Base-by-base conservation (phyloP, 1,140 invertebrate species). In the Colletes gigas region DNA sequence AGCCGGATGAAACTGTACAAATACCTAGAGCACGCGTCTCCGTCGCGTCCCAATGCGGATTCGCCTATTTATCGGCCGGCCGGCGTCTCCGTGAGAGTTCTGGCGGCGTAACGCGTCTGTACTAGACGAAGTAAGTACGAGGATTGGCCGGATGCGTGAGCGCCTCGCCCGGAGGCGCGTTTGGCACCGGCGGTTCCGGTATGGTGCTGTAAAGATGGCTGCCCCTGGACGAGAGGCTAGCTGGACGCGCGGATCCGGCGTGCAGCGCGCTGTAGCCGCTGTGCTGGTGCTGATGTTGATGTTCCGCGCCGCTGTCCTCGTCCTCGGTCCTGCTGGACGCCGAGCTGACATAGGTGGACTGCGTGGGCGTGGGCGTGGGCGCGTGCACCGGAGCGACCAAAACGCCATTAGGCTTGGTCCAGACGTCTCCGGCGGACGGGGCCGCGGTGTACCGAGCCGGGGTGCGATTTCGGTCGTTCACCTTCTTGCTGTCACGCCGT, bases 321-420 rank as follows among this genome's bases (percentile, higher is more conserved):
- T 95, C 94, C 85, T 95, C 94, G 63, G 94, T 95, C 55, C 95
- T 91, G 57, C 94, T 94, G 14, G 95, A 95, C 73, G 95, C 94
- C 52, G 95, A 95, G 67, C 95, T 95, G 50, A 95, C 94, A 90
- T 95, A 95, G 60, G 95, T 95, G 44, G 94, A 95, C 86, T 95
- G 95, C 52, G 95, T 95, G 21, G 95, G 95, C 2, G 95, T 95
- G 0, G 95, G 94, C 19, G 95, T 95, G 74, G 93, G 92, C 63
- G 92, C 90, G 86, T 95, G 85, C 59, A 94, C 92, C 75, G 93
- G 91, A 1, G 89, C 90, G 63, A 92, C 89, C 83, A 90, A 81
- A 77, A 89, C 88, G 14, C 85, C 90, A 67, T 88, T 89, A 62
- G 81, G 87, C 67, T 81, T 87, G 81, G 76, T 86, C 84, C 84